phyloP scores from a whole-genome alignment of 1,140 invertebrate genomes.

The Melitaea cinxia region DNA sequence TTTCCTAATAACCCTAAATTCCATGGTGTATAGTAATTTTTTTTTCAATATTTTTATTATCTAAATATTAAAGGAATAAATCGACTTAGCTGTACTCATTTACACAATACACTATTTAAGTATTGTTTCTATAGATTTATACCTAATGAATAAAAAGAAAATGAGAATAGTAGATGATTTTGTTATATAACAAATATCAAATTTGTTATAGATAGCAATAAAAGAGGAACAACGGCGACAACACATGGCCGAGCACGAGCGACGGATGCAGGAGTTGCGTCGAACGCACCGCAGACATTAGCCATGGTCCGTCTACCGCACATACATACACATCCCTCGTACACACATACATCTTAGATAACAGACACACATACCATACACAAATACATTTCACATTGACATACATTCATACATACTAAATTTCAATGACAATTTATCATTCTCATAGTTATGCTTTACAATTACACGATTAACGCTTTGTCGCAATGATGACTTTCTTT shows the following conservation, averaged over 20 bases:
- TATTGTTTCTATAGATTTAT: too few relatives aligned
- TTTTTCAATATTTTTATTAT: too few relatives aligned
- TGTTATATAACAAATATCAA: background rate
- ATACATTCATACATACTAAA: conserved; percentile 32
- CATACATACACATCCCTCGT: conserved; percentile 33
- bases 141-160: too few relatives aligned
- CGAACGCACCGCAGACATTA: conserved; percentile 74
- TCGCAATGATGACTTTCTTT: conserved; percentile 55
- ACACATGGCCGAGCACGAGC: conserved; percentile 92
- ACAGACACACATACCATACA: conserved; percentile 24
- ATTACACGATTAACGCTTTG: conserved; percentile 48
- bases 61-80: too few relatives aligned
- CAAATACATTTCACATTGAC: conserved; percentile 22
- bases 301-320: conserved; percentile 72
- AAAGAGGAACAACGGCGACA: conserved; percentile 93
- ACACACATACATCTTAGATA: conserved; percentile 10
- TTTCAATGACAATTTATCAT: conserved; percentile 20
- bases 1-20: too few relatives aligned
- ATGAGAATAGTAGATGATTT: too few relatives aligned
- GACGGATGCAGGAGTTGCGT: conserved; percentile 87
- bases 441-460: conserved; percentile 28
- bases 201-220: conserved; percentile 87
- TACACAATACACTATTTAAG: too few relatives aligned
- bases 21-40: too few relatives aligned
- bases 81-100: too few relatives aligned